phyloP scores from a whole-genome alignment of 2,797 vertebrate genomes.

The Artibeus lituratus region DNA sequence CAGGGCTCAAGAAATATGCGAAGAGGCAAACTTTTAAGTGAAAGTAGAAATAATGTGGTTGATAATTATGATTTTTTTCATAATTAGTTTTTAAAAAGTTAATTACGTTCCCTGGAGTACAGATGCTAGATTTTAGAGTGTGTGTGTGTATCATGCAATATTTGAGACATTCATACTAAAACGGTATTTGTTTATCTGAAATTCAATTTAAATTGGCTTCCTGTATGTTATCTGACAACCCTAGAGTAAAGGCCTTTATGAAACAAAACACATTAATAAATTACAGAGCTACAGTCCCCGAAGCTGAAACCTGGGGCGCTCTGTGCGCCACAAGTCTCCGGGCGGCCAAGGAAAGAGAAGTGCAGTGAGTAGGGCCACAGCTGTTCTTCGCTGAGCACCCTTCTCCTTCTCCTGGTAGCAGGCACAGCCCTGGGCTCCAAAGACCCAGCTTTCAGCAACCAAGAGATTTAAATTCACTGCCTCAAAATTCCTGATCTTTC shows the following conservation, averaged over 20 bases:
- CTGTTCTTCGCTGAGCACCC: not conserved
- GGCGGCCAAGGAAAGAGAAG: constrained; percentile 39
- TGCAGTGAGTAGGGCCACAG: not conserved
- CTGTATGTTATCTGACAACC: not conserved
- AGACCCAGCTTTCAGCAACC: constrained; percentile 23
- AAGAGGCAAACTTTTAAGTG: not conserved
- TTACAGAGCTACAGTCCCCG: constrained; percentile 5
- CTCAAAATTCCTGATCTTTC: constrained; percentile 8
- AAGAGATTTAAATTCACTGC: constrained; percentile 31
- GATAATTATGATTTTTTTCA: not conserved
- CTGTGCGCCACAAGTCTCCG: constrained; percentile 17
- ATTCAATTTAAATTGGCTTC: constrained; percentile 9
- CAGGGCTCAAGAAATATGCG: not conserved
- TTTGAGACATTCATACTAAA: not conserved
- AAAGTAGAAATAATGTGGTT: not conserved
- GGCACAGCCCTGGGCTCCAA: not conserved
- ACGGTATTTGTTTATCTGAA: constrained; percentile 18
- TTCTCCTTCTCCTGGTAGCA: constrained; percentile 23
- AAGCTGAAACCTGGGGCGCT: not conserved
- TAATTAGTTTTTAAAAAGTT: constrained; percentile 28
- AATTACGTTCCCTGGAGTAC: not conserved
- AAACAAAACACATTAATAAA: constrained; percentile 42
- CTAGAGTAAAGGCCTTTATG: not conserved
- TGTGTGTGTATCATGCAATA: not conserved
- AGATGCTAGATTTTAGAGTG: not conserved